Conservation (phyloP, 2,113 vertebrate species). For the Aphelocoma coerulescens region DNA sequence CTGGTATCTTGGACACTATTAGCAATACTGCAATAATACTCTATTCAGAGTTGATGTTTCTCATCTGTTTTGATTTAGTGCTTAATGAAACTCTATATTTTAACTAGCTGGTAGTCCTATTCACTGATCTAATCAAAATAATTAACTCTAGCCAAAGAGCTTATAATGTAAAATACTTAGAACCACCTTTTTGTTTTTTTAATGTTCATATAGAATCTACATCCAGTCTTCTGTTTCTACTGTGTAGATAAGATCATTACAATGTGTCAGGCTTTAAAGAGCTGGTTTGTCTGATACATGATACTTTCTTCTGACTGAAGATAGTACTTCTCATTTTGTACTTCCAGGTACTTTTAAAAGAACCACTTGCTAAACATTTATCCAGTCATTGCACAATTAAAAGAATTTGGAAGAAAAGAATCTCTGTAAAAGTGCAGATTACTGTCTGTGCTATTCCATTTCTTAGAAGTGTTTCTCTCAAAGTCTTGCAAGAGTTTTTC, state of each 20-base stretch:
- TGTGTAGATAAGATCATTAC: neutral
- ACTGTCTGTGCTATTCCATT: neutral
- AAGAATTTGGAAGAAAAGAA: neutral
- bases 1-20: neutral
- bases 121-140: neutral
- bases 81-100: neutral
- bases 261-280: neutral
- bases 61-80: neutral
- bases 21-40: neutral
- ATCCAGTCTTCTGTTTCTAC: neutral
- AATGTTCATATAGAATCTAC: neutral
- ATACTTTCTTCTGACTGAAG: neutral
- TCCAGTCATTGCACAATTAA: neutral
- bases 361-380: neutral
- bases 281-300: neutral
- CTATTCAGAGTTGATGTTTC: neutral
- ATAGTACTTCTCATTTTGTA: neutral
- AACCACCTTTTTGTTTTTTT: neutral
- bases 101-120: neutral
- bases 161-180: neutral
- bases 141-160: neutral
- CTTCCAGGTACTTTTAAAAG: neutral
- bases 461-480: neutral
- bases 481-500: neutral
- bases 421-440: neutral